A percentile compares a stretch with the other conserved stretches of the same genome.
phyloP scores from a whole-genome alignment of 2,797 vertebrate genomes.

The Myripristis jacobus region DNA sequence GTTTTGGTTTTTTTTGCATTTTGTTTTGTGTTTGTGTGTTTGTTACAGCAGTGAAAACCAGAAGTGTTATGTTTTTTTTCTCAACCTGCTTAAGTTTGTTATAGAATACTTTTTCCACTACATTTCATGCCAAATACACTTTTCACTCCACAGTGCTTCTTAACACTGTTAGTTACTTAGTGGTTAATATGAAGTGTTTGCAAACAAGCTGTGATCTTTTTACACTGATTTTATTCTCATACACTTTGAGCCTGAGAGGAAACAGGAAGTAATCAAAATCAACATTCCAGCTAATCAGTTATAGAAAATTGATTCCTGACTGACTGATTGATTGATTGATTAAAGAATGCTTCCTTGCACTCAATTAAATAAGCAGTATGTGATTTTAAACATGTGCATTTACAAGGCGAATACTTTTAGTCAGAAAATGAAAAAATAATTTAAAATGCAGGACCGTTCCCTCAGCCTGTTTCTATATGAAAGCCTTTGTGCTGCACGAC shows the following conservation, averaged over 20 bases:
- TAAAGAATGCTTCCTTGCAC: too few species aligned
- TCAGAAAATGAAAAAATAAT: slow-evolving; percentile 7
- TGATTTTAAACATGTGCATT: slow-evolving; percentile 1
- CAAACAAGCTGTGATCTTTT: too few species aligned
- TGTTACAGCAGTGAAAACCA: not conserved
- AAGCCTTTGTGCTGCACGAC: slow-evolving; percentile 81
- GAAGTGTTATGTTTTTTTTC: too few species aligned
- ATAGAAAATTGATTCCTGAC: too few species aligned
- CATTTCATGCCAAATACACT: not conserved
- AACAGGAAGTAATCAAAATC: too few species aligned
- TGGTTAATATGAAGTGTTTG: not conserved
- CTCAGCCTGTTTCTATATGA: slow-evolving; percentile 55
- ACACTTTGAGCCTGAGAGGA: too few species aligned
- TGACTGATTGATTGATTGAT: too few species aligned
- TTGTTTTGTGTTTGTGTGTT: not conserved
- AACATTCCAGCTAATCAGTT: too few species aligned
- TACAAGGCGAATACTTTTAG: not conserved
- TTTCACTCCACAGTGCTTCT: slow-evolving; percentile 14
- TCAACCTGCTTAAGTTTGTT: not conserved
- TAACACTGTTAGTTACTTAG: not conserved
- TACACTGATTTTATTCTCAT: too few species aligned
- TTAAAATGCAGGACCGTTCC: slow-evolving; percentile 36
- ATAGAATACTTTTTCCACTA: slow-evolving; percentile 9
- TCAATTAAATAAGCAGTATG: too few species aligned
- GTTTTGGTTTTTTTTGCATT: slow-evolving; percentile 14